Percentiles rank a stretch among this genome's conserved stretches.
Conservation (phyloP, 23 tunicate species). For the Styela clava region DNA sequence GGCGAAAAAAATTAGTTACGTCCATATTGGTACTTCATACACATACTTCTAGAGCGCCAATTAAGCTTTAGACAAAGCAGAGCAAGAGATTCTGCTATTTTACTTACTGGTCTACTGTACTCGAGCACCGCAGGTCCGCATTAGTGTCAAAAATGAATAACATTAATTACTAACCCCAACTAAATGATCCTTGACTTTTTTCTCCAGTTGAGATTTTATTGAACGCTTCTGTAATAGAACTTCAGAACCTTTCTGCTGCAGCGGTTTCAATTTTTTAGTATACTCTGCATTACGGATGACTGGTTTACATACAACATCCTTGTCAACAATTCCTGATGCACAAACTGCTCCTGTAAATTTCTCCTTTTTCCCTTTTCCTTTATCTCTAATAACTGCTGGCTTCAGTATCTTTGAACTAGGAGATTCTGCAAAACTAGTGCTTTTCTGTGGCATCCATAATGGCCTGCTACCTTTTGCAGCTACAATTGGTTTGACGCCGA, state of each 20-base stretch:
- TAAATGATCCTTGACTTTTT: neutral
- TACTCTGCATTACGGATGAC: neutral
- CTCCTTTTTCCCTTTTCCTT: neutral
- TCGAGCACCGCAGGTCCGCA: too few relatives aligned
- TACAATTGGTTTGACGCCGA: neutral
- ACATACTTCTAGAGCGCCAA: too few relatives aligned
- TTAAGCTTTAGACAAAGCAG: too few relatives aligned
- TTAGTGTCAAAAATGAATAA: too few relatives aligned
- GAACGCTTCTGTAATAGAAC: neutral
- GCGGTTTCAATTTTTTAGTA: neutral
- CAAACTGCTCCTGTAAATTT: conserved; percentile 4
- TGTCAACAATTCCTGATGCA: neutral
- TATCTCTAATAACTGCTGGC: conserved; percentile 22
- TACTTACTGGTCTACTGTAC: too few relatives aligned
- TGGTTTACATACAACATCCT: neutral
- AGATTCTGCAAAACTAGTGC: neutral
- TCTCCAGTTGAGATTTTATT: neutral
- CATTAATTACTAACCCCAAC: neutral
- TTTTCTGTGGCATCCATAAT: neutral
- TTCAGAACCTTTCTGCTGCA: neutral
- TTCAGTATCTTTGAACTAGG: neutral
- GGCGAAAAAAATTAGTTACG: too few relatives aligned
- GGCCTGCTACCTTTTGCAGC: neutral
- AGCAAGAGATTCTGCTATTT: too few relatives aligned
- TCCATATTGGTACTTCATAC: too few relatives aligned